Percentiles rank a stretch among this genome's conserved stretches.
Evolutionary conservation across 2,113 vertebrate genomes (phyloP).

Genomic region (Illadopsis cleaveri): DNA sequence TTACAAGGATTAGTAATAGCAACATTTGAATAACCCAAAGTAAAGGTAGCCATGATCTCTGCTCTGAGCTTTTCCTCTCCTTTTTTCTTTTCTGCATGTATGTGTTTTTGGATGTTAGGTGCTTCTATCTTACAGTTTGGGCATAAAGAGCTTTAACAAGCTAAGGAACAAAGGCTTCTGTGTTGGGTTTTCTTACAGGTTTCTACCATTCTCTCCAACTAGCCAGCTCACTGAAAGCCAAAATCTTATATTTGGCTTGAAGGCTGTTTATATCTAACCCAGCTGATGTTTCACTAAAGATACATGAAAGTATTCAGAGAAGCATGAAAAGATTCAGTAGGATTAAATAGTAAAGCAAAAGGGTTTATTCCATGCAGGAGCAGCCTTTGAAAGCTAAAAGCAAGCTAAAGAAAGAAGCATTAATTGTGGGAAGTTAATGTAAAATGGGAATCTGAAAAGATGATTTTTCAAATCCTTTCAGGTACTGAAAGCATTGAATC

Average conservation of each 20-base stretch:
- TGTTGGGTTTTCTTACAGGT: neutral
- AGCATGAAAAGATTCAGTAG: neutral
- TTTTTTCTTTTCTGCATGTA: neutral
- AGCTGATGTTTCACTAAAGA: neutral
- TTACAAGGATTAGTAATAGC: neutral
- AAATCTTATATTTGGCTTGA: neutral
- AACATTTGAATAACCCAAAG: neutral
- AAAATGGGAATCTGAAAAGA: neutral
- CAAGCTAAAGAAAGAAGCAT: neutral
- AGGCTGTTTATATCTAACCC: neutral
- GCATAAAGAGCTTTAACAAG: neutral
- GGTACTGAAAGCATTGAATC: neutral
- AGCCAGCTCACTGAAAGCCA: neutral
- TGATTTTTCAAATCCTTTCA: neutral
- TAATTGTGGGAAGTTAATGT: constrained; percentile 25
- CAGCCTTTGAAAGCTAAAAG: neutral
- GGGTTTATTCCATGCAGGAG: neutral
- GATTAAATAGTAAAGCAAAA: neutral
- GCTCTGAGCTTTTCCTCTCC: neutral
- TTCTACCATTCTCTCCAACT: neutral
- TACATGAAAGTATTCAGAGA: neutral
- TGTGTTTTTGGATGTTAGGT: neutral
- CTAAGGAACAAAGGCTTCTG: neutral
- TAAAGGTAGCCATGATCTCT: neutral
- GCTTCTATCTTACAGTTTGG: neutral